These are phyloP conservation scores for Schlechtendalia chinensis DNA, from an alignment of 1,140 invertebrate species.

Conservation along the genomic window DNA sequence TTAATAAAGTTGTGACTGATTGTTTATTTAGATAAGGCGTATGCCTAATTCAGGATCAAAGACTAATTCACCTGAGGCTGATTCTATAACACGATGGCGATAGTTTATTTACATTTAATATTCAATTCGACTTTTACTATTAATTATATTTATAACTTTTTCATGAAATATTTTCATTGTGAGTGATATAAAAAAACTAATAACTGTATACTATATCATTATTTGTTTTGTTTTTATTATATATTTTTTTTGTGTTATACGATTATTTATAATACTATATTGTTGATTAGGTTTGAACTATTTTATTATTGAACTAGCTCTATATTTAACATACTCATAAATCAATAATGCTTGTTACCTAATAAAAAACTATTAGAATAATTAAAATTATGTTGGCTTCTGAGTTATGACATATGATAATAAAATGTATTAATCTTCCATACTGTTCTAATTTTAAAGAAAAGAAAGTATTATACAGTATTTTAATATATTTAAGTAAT, in stretches of 20 bases:
- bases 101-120: not conserved
- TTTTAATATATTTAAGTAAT: no score
- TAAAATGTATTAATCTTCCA: constrained; percentile 23
- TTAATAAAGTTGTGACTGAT: not conserved
- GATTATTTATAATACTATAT: not conserved
- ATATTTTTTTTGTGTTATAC: constrained; percentile 1
- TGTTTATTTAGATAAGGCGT: constrained; percentile 19
- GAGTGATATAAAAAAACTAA: not conserved
- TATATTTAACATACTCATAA: not conserved
- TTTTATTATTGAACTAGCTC: not conserved
- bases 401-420: not conserved
- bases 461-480: not conserved
- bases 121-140: not conserved
- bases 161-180: not conserved
- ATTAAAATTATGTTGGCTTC: not conserved
- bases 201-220: not conserved
- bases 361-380: constrained; percentile 7
- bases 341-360: constrained; percentile 1
- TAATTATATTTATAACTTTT: not conserved
- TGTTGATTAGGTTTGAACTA: constrained; percentile 16
- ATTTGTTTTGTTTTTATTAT: not conserved
- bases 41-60: constrained; percentile 3
- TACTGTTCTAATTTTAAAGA: not conserved
- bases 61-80: constrained; percentile 23
- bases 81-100: constrained; percentile 24